Evolutionary conservation across 2,113 vertebrate species (phyloP).

Genomic region (Pachypanchax playfairii): DNA sequence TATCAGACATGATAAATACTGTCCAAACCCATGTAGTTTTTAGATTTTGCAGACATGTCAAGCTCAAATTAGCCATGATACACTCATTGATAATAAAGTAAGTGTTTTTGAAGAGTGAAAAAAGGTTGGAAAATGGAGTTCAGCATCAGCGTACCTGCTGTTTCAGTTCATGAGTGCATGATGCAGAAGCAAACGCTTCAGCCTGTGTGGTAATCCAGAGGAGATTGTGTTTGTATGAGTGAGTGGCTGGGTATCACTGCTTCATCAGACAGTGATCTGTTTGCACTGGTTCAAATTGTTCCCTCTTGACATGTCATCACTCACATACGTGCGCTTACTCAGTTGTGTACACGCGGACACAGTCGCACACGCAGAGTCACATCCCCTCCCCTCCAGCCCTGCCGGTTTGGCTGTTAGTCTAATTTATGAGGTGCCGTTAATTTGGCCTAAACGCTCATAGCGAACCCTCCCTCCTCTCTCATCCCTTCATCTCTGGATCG

Average conservation of each 20-base stretch:
- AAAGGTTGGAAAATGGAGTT: constrained; percentile 20
- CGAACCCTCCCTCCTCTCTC: constrained; percentile 74
- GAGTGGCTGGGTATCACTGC: constrained; percentile 52
- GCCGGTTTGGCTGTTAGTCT: constrained; percentile 71
- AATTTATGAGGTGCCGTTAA: constrained; percentile 81
- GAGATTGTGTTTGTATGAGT: constrained; percentile 67
- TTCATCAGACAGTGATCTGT: constrained; percentile 72
- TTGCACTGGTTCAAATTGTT: constrained; percentile 65
- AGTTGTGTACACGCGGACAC: constrained; percentile 25
- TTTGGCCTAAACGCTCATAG: constrained; percentile 79
- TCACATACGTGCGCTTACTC: constrained; percentile 54
- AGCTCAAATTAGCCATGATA: background rate
- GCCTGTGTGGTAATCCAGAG: constrained; percentile 45
- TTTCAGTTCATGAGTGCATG: constrained; percentile 32
- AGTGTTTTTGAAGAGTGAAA: background rate
- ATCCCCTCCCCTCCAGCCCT: constrained; percentile 38
- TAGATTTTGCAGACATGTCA: background rate
- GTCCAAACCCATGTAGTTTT: background rate
- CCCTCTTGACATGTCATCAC: constrained; percentile 62
- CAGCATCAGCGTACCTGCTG: constrained; percentile 29
- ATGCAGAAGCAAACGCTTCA: constrained; percentile 33
- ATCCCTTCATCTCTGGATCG: constrained; percentile 66
- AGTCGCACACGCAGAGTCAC: constrained; percentile 1
- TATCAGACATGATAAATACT: background rate
- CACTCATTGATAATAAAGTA: background rate